Evolutionary conservation across 2,888 invertebrate species (phyloP).

Genomic region (Palloptera scutellata): DNA sequence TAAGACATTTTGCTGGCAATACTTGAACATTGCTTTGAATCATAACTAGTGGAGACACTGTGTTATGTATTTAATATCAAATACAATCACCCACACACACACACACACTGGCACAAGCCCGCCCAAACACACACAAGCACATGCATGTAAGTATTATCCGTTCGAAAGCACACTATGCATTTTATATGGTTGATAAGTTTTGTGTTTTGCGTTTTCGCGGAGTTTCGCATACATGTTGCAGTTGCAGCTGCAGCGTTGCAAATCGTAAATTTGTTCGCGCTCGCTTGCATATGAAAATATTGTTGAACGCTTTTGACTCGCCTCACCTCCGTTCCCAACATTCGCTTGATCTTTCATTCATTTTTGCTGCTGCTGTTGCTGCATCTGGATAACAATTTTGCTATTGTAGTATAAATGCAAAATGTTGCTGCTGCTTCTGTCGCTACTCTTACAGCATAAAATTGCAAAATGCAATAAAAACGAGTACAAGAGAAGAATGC

Average conservation of each 20-base stretch:
- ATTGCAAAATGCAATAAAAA: neutral
- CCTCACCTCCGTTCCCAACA: too few relatives aligned
- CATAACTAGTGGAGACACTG: too few relatives aligned
- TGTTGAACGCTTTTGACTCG: neutral
- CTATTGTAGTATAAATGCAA: neutral
- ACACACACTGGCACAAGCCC: too few relatives aligned
- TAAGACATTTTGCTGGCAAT: too few relatives aligned
- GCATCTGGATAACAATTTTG: neutral
- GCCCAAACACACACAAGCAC: slow-evolving; percentile 3
- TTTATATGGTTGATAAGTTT: neutral
- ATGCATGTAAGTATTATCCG: neutral
- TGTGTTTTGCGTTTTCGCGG: neutral
- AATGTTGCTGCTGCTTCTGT: neutral
- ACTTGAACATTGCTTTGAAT: too few relatives aligned
- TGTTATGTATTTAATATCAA: too few relatives aligned
- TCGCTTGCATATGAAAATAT: slow-evolving; percentile 1
- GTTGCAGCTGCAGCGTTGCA: neutral
- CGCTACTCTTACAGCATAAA: neutral
- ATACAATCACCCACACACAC: slow-evolving; percentile 9
- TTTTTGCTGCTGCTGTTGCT: neutral
- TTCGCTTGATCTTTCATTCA: too few relatives aligned
- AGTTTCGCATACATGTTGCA: neutral
- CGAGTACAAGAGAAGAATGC: too few relatives aligned
- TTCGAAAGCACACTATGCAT: neutral
- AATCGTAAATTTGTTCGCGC: neutral